A percentile compares a stretch with the other conserved stretches of the same genome.
Evolutionary conservation across 1,140 invertebrate species (phyloP).

Genomic region (Ceratitis capitata): DNA sequence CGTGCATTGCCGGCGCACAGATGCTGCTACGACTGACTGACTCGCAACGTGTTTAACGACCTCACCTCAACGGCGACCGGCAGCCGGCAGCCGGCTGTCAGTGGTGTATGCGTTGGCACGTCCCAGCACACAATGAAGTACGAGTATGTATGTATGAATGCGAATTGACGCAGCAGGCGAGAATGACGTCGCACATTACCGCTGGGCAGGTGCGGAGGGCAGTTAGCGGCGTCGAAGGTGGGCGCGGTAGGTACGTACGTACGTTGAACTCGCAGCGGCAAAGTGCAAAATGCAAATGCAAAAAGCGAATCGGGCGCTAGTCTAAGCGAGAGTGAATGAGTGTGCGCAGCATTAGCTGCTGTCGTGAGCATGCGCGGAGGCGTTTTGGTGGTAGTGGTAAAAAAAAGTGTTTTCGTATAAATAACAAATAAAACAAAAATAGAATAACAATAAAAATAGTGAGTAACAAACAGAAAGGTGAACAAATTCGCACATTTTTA

Average conservation of each 20-base stretch:
- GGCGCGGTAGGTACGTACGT: slow-evolving; percentile 14
- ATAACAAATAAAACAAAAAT: not conserved
- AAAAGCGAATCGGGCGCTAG: not conserved
- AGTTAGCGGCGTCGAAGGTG: not conserved
- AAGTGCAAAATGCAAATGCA: slow-evolving; percentile 21
- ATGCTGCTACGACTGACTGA: too few relatives aligned
- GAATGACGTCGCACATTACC: slow-evolving; percentile 5
- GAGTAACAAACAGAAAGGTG: not conserved
- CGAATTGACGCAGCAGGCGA: not conserved
- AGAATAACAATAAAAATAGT: not conserved
- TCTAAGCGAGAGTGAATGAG: slow-evolving; percentile 22
- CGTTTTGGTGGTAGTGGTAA: too few relatives aligned
- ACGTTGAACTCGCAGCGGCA: slow-evolving; percentile 8
- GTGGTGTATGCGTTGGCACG: not conserved
- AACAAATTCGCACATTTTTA: slow-evolving; percentile 16
- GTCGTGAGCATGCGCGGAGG: not conserved
- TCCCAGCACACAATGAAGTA: too few relatives aligned
- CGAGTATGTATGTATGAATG: not conserved
- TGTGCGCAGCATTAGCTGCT: not conserved
- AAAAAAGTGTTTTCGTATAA: not conserved
- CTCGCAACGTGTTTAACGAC: slow-evolving; percentile 24
- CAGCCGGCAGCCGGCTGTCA: slow-evolving; percentile 8
- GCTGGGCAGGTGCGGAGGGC: slow-evolving; percentile 21
- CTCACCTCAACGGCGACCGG: not conserved
- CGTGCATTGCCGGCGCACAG: slow-evolving; percentile 6